Evolutionary conservation across 2,888 invertebrate species (phyloP), one percentile per base, ranked within the genome.

Genomic region (Andrena chrysosceles): DNA sequence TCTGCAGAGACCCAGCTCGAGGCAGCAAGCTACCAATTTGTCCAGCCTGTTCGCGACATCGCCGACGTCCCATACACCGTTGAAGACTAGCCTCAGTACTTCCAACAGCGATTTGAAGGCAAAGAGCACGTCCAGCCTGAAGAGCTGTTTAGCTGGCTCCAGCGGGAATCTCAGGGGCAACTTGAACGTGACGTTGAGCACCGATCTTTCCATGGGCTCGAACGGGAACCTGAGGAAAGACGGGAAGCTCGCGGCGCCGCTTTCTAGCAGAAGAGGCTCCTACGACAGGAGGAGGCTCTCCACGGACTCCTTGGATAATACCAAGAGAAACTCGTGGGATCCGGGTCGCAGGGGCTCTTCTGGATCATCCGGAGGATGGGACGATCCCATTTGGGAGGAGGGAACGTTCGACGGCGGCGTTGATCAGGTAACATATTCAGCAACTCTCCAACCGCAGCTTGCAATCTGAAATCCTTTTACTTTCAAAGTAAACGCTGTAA

Each of bases 291-390:
- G 95, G 77, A 94, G 95, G 80, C 95, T 95, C 74, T 97, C 97
- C 0, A 96, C 96, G 52, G 97, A 97, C 93, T 97, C 97, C 0
- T 92, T 97, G 93, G 97, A 97, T 90, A 95, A 95, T 81, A 91
- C 94, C 66, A 96, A 96, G 94, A 95, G 96, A 84, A 95, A 96
- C 89, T 96, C 96, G 66, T 97, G 96, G 96, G 97, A 97, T 89
- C 95, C 95, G 1, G 96, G 95, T 73, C 95, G 96, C 84, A 94
- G 96, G 81, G 95, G 96, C 16, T 95, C 95, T 88, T 95, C 96
- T n/a, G 95, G 96, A 23, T 96, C 96, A 59, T 94, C 95, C 91
- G 94, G 94, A 79, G 94, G 95, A 90, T 95, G 95, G 94, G 95
- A 95, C 80, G 95, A 95, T 91, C 95, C 95, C 1, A 95, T 95